Base-by-base conservation (phyloP, 1,140 invertebrate genomes). In the Fopius arisanus region DNA sequence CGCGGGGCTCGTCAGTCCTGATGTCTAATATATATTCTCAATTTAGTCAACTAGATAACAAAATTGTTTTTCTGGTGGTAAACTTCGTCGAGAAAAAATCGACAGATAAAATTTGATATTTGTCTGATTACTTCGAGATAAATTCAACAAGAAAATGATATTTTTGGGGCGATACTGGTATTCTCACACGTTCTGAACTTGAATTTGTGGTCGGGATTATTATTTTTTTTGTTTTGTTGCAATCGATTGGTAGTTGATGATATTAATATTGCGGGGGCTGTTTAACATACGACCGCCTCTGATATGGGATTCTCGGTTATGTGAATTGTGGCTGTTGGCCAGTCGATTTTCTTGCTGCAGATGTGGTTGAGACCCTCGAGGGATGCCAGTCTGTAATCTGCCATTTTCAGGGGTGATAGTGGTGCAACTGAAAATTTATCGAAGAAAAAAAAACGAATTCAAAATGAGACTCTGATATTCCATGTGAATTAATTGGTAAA, bases 251-350 rank as follows among this genome's bases (percentile, higher is more conserved):
- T 51, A 19, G n/a, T 51, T 51, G n/a, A 5, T 51, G 43, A 51
- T 51, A 51, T 16, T 12, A 62, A 28, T 14, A 23, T 62, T 23
- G 14, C 14, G 21, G 12, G n/a, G 28, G 72, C 67, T 85, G 84
- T 84, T 91, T 93, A 94, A 87, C 92, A 93, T 78, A 92, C 92
- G 65, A 93, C 91, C 9, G 92, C 92, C 79, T 92, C 91, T 75
- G 93, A 93, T 85, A 94, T 93, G 41, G 93, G 93, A 84, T 94
- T 94, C 85, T 94, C 93, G 67, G 92, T 94, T 83, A 94, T 94
- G 84, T 92, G 91, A 82, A 94, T 94, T 78, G 91, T 90, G 48
- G 91, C 90, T 75, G 90, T 90, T 75, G 90, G 90, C 87, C 87
- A 88, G 78, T 88, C 86, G 76, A 88, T 84, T 78, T 86, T 88